Conservation (phyloP, 2,888 invertebrate genomes). For the Lasioglossum lativentre region DNA sequence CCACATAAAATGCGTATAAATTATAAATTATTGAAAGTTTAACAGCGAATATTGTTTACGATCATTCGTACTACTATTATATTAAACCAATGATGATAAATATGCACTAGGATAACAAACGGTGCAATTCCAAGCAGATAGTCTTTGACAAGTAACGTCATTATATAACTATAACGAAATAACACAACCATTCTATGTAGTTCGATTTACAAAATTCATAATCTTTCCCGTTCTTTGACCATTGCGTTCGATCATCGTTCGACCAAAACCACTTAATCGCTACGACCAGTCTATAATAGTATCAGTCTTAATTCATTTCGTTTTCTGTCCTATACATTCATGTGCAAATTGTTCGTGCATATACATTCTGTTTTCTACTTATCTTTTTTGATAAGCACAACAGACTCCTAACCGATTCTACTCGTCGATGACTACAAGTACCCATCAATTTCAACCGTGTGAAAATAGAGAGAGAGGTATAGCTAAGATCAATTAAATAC, state of each 20-base stretch:
- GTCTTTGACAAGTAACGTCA: not conserved
- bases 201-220: not conserved
- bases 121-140: conserved; percentile 44
- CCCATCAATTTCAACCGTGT: not conserved
- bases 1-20: not conserved
- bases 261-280: conserved; percentile 40
- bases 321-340: conserved; percentile 14
- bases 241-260: not conserved
- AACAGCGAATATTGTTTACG: not conserved
- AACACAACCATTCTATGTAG: not conserved
- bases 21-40: not conserved
- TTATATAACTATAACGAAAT: not conserved
- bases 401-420: not conserved
- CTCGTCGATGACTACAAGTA: not conserved
- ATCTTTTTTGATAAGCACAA: not conserved
- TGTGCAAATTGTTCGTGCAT: not conserved
- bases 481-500: not conserved
- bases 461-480: not conserved
- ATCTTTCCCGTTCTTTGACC: not conserved
- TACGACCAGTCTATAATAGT: conserved; percentile 52
- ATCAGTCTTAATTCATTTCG: conserved; percentile 52
- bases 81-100: not conserved
- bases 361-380: not conserved
- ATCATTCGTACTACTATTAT: not conserved
- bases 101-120: conserved; percentile 37